phyloP scores from a whole-genome alignment of 2,113 vertebrate genomes.

The Centropristis striata region DNA sequence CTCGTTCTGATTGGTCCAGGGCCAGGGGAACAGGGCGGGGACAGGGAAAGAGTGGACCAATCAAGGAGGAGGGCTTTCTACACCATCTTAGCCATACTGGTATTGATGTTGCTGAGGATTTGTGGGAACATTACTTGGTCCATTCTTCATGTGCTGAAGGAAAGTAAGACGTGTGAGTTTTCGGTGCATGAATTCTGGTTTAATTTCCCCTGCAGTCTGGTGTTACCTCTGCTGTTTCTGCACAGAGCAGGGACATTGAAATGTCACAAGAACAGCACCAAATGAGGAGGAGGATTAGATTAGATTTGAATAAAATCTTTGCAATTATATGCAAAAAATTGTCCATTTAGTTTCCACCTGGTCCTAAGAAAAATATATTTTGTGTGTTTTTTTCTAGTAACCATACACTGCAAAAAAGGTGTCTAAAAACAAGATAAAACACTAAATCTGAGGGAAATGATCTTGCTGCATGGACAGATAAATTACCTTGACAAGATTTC shows the following conservation, averaged over 20 bases:
- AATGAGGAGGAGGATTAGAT: not conserved
- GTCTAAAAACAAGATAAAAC: too few relatives aligned
- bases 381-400: too few relatives aligned
- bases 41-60: not conserved
- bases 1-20: not conserved
- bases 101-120: not conserved
- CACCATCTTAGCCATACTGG: slow-evolving; percentile 33
- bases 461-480: too few relatives aligned
- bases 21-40: slow-evolving; percentile 5
- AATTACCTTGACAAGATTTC: too few relatives aligned
- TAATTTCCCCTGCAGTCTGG: slow-evolving; percentile 27
- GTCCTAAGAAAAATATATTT: too few relatives aligned
- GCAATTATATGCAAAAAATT: not conserved
- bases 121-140: not conserved
- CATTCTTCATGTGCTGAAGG: not conserved
- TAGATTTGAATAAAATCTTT: not conserved
- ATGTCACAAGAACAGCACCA: not conserved
- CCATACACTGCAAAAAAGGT: too few relatives aligned
- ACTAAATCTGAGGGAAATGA: too few relatives aligned
- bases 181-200: not conserved
- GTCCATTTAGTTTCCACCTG: not conserved
- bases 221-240: slow-evolving; percentile 37
- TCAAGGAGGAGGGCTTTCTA: slow-evolving; percentile 22
- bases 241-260: slow-evolving; percentile 1
- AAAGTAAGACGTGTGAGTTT: not conserved